Evolutionary conservation across 2,888 invertebrate species (phyloP), one percentile per base, ranked within the genome.

Genomic region (Lasioglossum zephyrum): DNA sequence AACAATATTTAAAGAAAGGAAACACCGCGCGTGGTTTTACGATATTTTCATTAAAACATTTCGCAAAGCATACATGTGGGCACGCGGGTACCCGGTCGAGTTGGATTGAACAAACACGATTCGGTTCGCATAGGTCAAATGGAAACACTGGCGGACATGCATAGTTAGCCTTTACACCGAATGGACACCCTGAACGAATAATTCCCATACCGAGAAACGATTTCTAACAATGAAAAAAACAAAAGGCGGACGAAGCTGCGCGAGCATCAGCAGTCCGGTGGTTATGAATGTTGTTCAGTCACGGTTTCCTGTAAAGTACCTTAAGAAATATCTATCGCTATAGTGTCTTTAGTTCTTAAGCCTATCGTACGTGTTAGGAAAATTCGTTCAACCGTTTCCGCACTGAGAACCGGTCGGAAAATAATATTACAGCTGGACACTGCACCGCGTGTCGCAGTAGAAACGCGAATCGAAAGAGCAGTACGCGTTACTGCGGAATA

Each of bases 311-410:
- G 63, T 63, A 63, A 63, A 31, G 31, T 63, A 63, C 63, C 63
- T 63, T 63, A 63, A 16, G 63, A 63, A 18, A 6, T 63, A 63
- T 31, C 63, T 63, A 63, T 63, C 31, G 6, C 63, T 63, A 31
- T 31, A 63, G 31, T 31, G 31, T 63, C 63, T 31, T 44, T 31
- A 63, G 31, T 18, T 18, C 4, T 26, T 63, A 63, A 63, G 63
- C 31, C 18, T 31, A 31, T 63, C 63, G 63, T 57, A 57, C 57
- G 57, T 63, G 63, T 63, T 63, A 63, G 31, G 63, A 63, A 63
- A 63, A 36, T 63, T 63, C 18, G 31, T 31, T 31, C 18, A 31
- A 63, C 63, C 63, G 63, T 63, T 31, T 8, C 31, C 63, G 3
- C 16, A 18, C 2, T 18, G 31, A 18, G 31, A 26, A 31, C 63